Evolutionary conservation across 1,140 invertebrate species (phyloP), one percentile per base, ranked within the genome.

Genomic region (Aphidius gifuensis): DNA sequence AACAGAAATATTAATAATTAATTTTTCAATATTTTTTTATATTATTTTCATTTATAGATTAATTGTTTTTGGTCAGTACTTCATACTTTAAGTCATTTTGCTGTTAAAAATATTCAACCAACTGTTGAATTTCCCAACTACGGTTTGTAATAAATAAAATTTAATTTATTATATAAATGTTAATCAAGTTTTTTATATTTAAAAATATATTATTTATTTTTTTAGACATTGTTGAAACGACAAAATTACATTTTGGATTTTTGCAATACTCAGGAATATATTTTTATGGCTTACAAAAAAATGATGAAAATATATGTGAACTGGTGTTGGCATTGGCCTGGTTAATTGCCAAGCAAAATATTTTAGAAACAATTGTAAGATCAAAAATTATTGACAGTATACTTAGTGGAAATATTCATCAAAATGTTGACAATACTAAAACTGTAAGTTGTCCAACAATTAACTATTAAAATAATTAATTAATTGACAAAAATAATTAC

Each of bases 251-350:
- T 58, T 70, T 78, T 43, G 72, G 74, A 8, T 70, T 66, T 56
- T 64, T 78, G 46, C 68, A 73, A 57, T 78, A 76, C 44, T 62
- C 74, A n/a, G 54, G 23, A 6, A 61, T 71, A 32, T 65, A 76
- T 4, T 74, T 78, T 68, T 78, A 74, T 58, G 45, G 64, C 11
- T 64, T 71, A 2, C 49, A 43, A 47, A 32, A 61, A 8, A 46
- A 56, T 60, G 50, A 60, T 44, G 61, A 45, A 2, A 60, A 60
- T 45, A 71, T 49, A 49, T 68, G 70, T 49, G 60, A 63, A 46
- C 68, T 72, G 48, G 66, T 78, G 43, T 53, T 77, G 61, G 72
- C 74, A 44, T 62, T 78, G 32, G 64, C 66, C 39, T 77, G 76
- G 76, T 48, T 78, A 9, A 51, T 76, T 39, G 69, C 64, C 45